Percentiles rank a stretch among this genome's conserved stretches.
phyloP scores from a whole-genome alignment of 2,888 invertebrate species.

The Aleiodes alternator region DNA sequence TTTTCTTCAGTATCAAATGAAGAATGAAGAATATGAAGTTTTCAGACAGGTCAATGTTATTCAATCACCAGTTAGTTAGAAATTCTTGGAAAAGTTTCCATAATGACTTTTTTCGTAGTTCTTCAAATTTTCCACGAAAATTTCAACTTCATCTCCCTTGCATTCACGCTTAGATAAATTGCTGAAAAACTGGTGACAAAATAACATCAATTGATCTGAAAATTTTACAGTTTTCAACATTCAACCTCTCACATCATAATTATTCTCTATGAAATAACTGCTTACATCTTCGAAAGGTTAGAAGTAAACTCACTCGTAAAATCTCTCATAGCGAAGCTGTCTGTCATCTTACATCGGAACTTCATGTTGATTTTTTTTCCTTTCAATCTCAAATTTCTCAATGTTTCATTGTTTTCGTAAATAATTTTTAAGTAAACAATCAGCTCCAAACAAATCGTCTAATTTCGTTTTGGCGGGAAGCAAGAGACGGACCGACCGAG shows the following conservation, averaged over 20 bases:
- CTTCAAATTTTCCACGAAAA: too few species aligned
- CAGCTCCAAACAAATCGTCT: background rate
- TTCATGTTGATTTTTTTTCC: conserved; percentile 78
- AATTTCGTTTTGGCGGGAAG: conserved; percentile 20
- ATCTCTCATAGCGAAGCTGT: conserved; percentile 82
- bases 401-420: background rate
- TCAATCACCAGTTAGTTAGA: too few species aligned
- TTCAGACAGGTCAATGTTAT: too few species aligned
- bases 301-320: conserved; percentile 79
- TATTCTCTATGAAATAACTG: conserved; percentile 14
- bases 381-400: background rate
- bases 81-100: too few species aligned
- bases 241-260: background rate
- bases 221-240: too few species aligned
- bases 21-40: too few species aligned
- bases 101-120: too few species aligned
- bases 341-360: conserved; percentile 83
- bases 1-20: too few species aligned
- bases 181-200: too few species aligned
- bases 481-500: background rate
- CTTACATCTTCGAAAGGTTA: conserved; percentile 49
- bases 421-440: background rate
- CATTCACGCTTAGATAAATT: too few species aligned
- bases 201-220: too few species aligned
- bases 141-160: too few species aligned